Conservation (phyloP, 2,888 invertebrate species). For the Calameuta idolon region DNA sequence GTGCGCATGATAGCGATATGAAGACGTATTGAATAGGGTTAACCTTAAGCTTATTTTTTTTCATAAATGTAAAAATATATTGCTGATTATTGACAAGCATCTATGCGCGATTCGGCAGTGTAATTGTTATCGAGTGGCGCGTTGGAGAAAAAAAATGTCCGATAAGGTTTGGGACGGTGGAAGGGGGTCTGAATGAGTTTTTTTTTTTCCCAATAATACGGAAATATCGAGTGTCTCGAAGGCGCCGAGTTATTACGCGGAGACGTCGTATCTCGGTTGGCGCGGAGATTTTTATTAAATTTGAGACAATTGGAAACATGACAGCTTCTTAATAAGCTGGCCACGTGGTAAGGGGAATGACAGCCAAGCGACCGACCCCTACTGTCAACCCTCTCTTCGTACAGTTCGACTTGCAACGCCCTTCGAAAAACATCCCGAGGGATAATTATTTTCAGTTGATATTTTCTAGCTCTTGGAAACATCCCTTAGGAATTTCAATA, state of each 20-base stretch:
- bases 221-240: neutral
- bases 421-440: slow-evolving; percentile 17
- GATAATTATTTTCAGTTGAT: slow-evolving; percentile 20
- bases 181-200: no score
- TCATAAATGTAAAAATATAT: neutral
- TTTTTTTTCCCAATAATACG: neutral
- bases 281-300: slow-evolving; percentile 25
- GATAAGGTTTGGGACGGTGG: neutral
- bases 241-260: slow-evolving; percentile 24
- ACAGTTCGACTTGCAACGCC: neutral
- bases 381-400: slow-evolving; percentile 16
- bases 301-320: slow-evolving; percentile 30
- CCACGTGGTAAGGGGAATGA: slow-evolving; percentile 25
- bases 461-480: neutral
- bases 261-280: slow-evolving; percentile 21
- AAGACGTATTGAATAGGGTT: neutral
- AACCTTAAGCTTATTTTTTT: no score
- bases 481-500: neutral
- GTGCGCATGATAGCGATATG: no score
- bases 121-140: neutral
- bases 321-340: slow-evolving; percentile 43
- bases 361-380: slow-evolving; percentile 16
- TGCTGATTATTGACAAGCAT: neutral
- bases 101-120: neutral
- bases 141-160: neutral